These are phyloP conservation scores for Diarsia dahlii DNA, from an alignment of 2,888 invertebrate genomes.

Conservation along the genomic window DNA sequence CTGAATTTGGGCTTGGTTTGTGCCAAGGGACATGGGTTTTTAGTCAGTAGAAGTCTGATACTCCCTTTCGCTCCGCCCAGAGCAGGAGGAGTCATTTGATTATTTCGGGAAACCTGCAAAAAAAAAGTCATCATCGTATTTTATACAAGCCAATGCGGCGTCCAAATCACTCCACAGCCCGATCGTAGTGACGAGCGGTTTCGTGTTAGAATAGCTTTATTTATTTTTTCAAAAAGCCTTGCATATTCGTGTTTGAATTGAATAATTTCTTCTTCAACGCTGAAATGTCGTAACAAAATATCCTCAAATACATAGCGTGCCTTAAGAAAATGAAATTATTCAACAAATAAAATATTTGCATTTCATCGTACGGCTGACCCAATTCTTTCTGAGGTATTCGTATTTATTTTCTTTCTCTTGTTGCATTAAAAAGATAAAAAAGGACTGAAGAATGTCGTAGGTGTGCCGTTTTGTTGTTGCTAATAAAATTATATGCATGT, in stretches of 20 bases:
- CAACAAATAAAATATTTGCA: slow-evolving; percentile 58
- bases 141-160: neutral
- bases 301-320: slow-evolving; percentile 50
- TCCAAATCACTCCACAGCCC: neutral
- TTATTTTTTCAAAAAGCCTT: neutral
- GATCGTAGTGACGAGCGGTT: neutral
- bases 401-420: slow-evolving; percentile 31
- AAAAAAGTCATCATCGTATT: neutral
- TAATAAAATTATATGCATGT: neutral
- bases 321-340: slow-evolving; percentile 45
- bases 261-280: slow-evolving; percentile 49
- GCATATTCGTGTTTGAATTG: slow-evolving; percentile 4
- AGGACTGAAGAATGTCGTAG: neutral
- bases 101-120: too few species aligned
- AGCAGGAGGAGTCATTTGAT: too few species aligned
- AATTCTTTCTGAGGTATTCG: slow-evolving; percentile 45
- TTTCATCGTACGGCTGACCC: slow-evolving; percentile 54
- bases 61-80: too few species aligned
- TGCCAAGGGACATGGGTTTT: too few species aligned
- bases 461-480: slow-evolving; percentile 2
- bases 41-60: too few species aligned
- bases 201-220: neutral
- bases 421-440: slow-evolving; percentile 36
- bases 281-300: slow-evolving; percentile 20
- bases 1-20: too few species aligned